phyloP scores from a whole-genome alignment of 2,113 vertebrate genomes.

The Salvator merianae region DNA sequence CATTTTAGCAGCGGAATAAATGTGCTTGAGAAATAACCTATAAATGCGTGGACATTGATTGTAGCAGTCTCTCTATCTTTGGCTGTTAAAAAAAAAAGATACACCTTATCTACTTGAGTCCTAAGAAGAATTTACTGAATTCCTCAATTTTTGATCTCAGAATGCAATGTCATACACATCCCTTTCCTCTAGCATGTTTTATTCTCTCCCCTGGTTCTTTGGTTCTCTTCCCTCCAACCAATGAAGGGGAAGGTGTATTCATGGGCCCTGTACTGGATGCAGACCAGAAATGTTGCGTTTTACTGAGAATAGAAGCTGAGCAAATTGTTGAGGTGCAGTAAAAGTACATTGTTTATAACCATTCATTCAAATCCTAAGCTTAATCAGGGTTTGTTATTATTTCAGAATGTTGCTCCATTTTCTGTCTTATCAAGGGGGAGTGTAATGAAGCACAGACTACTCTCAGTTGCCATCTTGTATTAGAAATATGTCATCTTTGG shows the following conservation, averaged over 20 bases:
- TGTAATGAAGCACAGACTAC: neutral
- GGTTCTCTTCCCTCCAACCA: neutral
- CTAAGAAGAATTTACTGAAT: neutral
- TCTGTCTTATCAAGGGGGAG: neutral
- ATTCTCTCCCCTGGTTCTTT: neutral
- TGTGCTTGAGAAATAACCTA: conserved; percentile 3
- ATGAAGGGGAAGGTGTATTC: too few species aligned
- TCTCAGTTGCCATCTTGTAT: neutral
- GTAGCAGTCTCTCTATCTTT: neutral
- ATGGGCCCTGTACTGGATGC: neutral
- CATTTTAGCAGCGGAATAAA: neutral
- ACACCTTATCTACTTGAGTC: neutral
- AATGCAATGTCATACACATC: neutral
- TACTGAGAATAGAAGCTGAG: neutral
- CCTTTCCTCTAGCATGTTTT: neutral
- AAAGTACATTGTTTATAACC: neutral
- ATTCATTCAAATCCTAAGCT: neutral
- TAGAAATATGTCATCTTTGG: neutral
- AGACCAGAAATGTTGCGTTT: neutral
- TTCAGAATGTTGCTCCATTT: neutral
- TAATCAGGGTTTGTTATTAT: neutral
- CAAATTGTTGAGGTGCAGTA: neutral
- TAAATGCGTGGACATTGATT: conserved; percentile 8
- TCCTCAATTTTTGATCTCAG: neutral
- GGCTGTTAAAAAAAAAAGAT: neutral